Evolutionary conservation across 2,113 vertebrate genomes (phyloP), one percentile per base, ranked within the genome.

Genomic region (Lethenteron reissneri): DNA sequence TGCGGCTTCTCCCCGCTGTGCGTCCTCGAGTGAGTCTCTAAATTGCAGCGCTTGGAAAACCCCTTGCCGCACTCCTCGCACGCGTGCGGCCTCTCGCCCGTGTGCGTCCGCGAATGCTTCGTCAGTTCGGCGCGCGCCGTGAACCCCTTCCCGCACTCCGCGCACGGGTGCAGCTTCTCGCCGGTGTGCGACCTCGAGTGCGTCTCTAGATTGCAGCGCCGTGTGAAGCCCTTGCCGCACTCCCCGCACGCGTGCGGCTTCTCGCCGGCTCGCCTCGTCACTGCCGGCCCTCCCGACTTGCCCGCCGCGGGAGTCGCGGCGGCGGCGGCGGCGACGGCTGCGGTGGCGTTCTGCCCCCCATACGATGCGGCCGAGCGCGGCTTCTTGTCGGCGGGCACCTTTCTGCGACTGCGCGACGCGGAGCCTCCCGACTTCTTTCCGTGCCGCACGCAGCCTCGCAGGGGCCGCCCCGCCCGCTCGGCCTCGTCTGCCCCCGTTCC

Each of bases 41-140:
- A 41, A 41, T 41, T 41, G 17, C 87, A 84, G 4, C 87, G 86
- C 74, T 89, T 88, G 19, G 85, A 83, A 77, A 89, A 92, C 75
- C 85, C 84, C 25, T 88, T 88, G 64, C 84, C 82, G 76, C 88
- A 94, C 73, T 86, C 78, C 1, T 82, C 82, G 73, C 89, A 91
- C 74, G 83, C 80, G 76, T 87, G 90, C 25, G 64, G 64, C 73
- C 84, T 82, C 3, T 88, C 89, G 0, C 85, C 87, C 76, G 88
- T 86, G 74, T 92, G 89, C 75, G 83, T 89, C 70, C 87, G 87
- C 71, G 86, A 88, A 79, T 94, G 89, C 77, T 90, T 91, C 58
- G 90, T 86, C 56, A 90, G 76, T 76, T 87, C 92, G 56, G 88
- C 88, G 1, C 88, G 87, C 2, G 90, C 87, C 9, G 88, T 83